Evolutionary conservation across 23 tunicate species (phyloP), one percentile per base, ranked within the genome.

Genomic region (Aplidium turbinatum): DNA sequence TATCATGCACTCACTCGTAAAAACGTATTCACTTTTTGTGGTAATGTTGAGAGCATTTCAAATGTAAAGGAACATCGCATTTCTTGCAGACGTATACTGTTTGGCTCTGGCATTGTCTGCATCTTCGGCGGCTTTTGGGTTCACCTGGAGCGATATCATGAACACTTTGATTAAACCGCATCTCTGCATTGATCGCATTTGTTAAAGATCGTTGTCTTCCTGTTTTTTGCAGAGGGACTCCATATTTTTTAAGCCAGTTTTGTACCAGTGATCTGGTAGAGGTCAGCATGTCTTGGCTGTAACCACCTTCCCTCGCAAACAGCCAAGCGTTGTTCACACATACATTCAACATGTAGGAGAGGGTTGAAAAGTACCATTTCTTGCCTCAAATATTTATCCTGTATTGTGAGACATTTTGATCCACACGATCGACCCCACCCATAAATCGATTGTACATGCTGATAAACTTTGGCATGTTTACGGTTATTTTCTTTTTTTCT

Each of bases 401-500:
- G 68, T 60, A 60, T 60, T 60, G 6, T 4, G 6, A 60, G 31
- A 60, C 31, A 30, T 60, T 60, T 60, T 60, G 7, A 38, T 60
- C 68, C 13, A 60, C 68, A 20, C 68, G n/a, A 26, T 60, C 68
- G n/a, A 60, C 38, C 20, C 68, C n/a, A 38, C 68, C 68, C 68
- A 60, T 60, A 30, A 6, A 28, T 20, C 16, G 50, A 16, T 60
- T 60, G 9, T 60, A 60, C 68, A 6, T 60, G 68, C 11, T 4
- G n/a, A 60, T 60, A 20, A 60, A 3, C 6, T 60, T 27, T 11
- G 68, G 36, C 68, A 60, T 60, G 35, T 38, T 60, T 9, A 60
- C 36, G 6, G 38, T 26, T 28, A 30, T 30, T 30, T 60, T 60
- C n/a, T 60, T 30, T 20, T 60, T 60, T 30, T 16, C 68, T 6